phyloP scores from a whole-genome alignment of 2,113 vertebrate species.

The Ctenomys sociabilis region DNA sequence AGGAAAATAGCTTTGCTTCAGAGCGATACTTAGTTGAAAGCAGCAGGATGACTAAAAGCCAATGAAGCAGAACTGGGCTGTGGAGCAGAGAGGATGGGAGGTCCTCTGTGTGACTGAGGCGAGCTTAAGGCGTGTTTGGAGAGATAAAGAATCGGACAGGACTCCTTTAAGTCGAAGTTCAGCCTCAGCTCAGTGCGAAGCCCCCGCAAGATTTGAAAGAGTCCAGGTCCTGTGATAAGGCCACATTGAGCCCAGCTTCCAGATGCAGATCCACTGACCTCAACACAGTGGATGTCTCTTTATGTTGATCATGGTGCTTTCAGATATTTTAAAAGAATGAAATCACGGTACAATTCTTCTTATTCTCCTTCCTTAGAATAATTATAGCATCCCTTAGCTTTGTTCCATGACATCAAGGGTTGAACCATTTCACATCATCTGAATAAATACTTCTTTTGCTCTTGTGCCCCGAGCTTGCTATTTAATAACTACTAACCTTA shows the following conservation, averaged over 20 bases:
- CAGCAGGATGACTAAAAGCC: neutral
- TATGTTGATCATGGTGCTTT: neutral
- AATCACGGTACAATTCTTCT: neutral
- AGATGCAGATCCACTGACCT: too few species aligned
- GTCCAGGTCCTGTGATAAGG: neutral
- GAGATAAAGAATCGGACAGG: neutral
- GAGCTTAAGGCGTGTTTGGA: neutral
- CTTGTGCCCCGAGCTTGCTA: neutral
- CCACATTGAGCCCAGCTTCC: neutral
- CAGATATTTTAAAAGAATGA: neutral
- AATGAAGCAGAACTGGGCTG: neutral
- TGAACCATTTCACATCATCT: neutral
- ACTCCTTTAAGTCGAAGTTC: neutral
- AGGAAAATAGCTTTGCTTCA: neutral
- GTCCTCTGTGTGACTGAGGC: neutral
- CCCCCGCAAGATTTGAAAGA: neutral
- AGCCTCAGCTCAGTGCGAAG: neutral
- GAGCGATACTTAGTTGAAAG: neutral
- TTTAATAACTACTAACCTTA: neutral
- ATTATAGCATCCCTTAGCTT: neutral
- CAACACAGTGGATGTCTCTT: fast-evolving
- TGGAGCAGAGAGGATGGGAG: neutral
- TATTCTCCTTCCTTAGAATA: neutral
- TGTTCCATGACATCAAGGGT: neutral
- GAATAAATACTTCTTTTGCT: neutral